Percentiles rank a stretch among this genome's conserved stretches.
Evolutionary conservation across 2,113 vertebrate species (phyloP).

Genomic region (Cyprinodon tularosa): DNA sequence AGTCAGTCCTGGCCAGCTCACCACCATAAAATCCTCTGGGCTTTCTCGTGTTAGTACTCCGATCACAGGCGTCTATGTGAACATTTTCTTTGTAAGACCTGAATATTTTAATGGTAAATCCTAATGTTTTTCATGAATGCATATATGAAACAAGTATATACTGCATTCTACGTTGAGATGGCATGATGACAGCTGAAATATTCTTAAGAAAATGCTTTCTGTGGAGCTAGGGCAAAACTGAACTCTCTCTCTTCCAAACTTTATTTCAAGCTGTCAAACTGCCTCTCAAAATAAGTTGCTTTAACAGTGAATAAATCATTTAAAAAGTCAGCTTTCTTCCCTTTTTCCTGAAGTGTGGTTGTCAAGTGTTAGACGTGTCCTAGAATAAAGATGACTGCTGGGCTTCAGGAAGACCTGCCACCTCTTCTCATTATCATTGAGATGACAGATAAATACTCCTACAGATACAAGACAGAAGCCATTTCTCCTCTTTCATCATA

Average conservation of each 20-base stretch:
- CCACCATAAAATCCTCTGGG: neutral
- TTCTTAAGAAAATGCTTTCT: neutral
- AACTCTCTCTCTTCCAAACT: conserved; percentile 32
- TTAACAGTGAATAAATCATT: conserved; percentile 28
- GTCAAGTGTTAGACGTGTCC: conserved; percentile 33
- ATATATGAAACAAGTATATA: neutral
- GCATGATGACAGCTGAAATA: neutral
- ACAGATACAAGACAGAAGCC: conserved; percentile 19
- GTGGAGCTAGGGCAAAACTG: neutral
- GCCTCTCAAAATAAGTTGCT: conserved; percentile 19
- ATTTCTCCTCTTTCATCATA: conserved; percentile 21
- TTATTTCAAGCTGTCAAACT: conserved; percentile 34
- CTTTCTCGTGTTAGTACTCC: neutral
- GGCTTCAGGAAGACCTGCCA: conserved; percentile 39
- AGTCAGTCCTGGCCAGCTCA: neutral
- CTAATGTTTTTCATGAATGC: neutral
- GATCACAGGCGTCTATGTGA: neutral
- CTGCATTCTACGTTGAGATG: neutral
- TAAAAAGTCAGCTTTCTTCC: conserved; percentile 15
- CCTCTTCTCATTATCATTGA: conserved; percentile 25
- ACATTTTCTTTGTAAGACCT: neutral
- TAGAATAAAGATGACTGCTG: conserved; percentile 50
- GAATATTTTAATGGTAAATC: neutral
- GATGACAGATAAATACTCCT: conserved; percentile 34
- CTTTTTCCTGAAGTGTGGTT: neutral